A percentile compares a stretch with the other conserved stretches of the same genome.
phyloP scores from a whole-genome alignment of 1,140 invertebrate species.

The Drosophila tropicalis region DNA sequence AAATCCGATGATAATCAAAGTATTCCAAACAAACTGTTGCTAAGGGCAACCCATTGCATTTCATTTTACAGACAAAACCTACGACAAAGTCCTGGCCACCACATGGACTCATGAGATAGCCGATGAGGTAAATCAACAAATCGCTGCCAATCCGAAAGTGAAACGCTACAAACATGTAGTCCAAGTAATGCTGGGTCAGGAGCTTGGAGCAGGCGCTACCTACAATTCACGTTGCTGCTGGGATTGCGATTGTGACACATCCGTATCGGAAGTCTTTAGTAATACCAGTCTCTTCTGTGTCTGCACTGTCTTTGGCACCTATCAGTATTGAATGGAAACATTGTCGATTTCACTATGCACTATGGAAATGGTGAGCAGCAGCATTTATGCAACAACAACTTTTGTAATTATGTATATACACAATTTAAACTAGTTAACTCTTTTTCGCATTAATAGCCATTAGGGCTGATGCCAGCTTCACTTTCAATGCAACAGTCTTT shows the following conservation, averaged over 20 bases:
- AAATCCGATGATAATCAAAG: conserved; percentile 10
- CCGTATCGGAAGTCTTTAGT: conserved; percentile 63
- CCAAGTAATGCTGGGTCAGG: conserved; percentile 71
- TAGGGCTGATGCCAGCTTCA: conserved; percentile 45
- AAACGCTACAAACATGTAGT: conserved; percentile 71
- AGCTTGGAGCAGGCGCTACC: conserved; percentile 59
- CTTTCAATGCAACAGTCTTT: conserved; percentile 46
- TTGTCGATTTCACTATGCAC: conserved; percentile 2
- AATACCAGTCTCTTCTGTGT: conserved; percentile 71
- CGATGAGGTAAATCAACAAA: conserved; percentile 66
- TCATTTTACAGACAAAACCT: conserved; percentile 51
- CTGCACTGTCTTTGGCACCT: conserved; percentile 67
- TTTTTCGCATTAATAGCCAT: conserved; percentile 34
- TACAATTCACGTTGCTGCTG: conserved; percentile 70
- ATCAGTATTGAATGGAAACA: conserved; percentile 57
- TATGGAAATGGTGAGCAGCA: conserved; percentile 53
- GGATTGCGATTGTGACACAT: conserved; percentile 72
- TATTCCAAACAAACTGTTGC: conserved; percentile 26
- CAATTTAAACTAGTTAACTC: conserved; percentile 38
- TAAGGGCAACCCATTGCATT: conserved; percentile 35
- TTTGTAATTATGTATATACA: conserved; percentile 50
- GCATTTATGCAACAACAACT: conserved; percentile 47
- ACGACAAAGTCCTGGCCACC: conserved; percentile 58
- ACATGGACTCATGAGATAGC: conserved; percentile 65
- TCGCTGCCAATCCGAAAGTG: conserved; percentile 56